These are phyloP conservation scores for Lymantria monacha DNA, from an alignment of 2,888 invertebrate genomes.

Conservation along the genomic window DNA sequence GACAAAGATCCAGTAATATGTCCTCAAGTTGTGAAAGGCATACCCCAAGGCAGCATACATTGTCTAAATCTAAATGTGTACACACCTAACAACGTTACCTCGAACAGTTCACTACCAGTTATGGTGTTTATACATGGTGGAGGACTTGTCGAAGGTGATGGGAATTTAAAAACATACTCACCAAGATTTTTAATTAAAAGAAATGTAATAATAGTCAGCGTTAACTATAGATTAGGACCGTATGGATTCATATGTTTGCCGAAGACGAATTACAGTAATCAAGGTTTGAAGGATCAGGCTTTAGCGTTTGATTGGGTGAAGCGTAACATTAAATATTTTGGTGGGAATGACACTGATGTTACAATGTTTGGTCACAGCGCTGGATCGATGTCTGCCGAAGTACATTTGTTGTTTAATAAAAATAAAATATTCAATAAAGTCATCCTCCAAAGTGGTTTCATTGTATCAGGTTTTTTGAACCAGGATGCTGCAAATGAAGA, in stretches of 20 bases:
- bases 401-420: constrained; percentile 31
- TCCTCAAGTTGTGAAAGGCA: constrained; percentile 3
- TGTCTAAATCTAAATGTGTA: constrained; percentile 9
- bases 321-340: constrained; percentile 36
- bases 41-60: constrained; percentile 4
- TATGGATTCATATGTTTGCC: constrained; percentile 8
- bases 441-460: constrained; percentile 28
- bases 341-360: constrained; percentile 29
- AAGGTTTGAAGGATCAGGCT: constrained; percentile 39
- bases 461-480: constrained; percentile 10
- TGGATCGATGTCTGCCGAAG: constrained; percentile 30
- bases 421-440: constrained; percentile 35
- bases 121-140: constrained; percentile 13
- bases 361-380: constrained; percentile 38
- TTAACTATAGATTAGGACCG: constrained; percentile 7
- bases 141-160: neutral
- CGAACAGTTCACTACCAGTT: neutral
- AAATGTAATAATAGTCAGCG: constrained; percentile 1
- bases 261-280: constrained; percentile 26
- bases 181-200: neutral
- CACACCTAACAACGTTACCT: neutral
- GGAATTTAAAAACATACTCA: neutral
- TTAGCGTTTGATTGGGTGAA: constrained; percentile 40
- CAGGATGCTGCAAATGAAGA: constrained; percentile 8
- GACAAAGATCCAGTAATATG: constrained; percentile 2